These are phyloP conservation scores for Bungarus multicinctus DNA, from an alignment of 2,113 vertebrate genomes.

Conservation along the genomic window DNA sequence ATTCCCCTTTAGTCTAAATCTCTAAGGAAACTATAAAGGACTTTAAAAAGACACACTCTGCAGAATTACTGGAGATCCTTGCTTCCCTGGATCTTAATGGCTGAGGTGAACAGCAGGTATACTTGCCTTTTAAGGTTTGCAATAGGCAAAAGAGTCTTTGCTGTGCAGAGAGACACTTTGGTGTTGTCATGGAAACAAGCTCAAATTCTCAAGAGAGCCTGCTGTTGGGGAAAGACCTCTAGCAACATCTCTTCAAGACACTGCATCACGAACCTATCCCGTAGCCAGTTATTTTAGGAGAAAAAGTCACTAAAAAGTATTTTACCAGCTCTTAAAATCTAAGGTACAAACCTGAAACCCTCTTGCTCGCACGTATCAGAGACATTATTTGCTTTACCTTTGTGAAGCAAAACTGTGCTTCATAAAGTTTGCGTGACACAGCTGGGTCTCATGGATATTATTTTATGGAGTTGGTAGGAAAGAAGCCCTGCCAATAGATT, in stretches of 20 bases:
- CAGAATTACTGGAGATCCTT: neutral
- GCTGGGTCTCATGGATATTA: no score
- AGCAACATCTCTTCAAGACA: neutral
- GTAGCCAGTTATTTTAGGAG: neutral
- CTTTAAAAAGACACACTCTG: neutral
- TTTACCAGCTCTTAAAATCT: neutral
- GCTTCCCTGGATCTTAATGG: conserved; percentile 8
- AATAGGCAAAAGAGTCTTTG: neutral
- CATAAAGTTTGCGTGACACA: neutral
- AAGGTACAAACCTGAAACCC: neutral
- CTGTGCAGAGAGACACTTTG: conserved; percentile 13
- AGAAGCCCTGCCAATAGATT: neutral
- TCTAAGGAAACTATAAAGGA: neutral
- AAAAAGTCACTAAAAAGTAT: neutral
- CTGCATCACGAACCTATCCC: neutral
- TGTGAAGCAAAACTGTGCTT: neutral
- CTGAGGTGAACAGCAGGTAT: neutral
- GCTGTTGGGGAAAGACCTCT: conserved; percentile 1
- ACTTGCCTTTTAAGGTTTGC: conserved; percentile 11
- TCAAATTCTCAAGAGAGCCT: neutral
- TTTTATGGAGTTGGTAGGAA: neutral
- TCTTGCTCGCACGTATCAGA: neutral
- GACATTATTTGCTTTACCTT: neutral
- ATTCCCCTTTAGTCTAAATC: no score
- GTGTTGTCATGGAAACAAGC: conserved; percentile 53